These are phyloP conservation scores for Myzus persicae DNA, from an alignment of 1,140 invertebrate species.

Conservation along the genomic window DNA sequence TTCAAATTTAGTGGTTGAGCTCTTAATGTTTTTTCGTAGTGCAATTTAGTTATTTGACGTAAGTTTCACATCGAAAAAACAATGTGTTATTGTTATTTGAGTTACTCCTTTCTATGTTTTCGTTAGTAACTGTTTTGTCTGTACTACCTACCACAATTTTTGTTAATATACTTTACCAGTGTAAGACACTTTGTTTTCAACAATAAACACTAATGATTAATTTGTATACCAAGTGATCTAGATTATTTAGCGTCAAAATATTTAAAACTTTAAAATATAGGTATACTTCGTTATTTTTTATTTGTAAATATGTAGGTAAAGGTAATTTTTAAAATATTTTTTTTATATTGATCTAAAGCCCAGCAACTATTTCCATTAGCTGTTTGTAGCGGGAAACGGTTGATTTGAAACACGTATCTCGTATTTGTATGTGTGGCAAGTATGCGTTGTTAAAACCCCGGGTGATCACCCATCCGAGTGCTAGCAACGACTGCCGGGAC, in stretches of 20 bases:
- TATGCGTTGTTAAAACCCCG: no score
- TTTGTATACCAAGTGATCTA: background rate
- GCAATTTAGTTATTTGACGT: background rate
- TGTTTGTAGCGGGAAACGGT: no score
- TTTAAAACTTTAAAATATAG: background rate
- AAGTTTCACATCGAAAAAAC: background rate
- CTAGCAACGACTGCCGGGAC: no score
- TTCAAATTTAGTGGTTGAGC: background rate
- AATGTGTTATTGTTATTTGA: background rate
- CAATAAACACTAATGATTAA: background rate
- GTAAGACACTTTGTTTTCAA: background rate
- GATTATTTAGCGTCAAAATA: no score
- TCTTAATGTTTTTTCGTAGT: background rate
- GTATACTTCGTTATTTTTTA: no score
- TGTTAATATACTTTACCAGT: background rate
- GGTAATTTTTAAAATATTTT: no score
- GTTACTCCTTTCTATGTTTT: background rate
- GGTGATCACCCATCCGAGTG: no score
- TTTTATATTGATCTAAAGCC: no score
- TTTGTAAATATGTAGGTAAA: no score
- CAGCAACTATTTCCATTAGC: no score
- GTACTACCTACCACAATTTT: background rate
- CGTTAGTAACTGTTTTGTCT: background rate
- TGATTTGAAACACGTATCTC: no score
- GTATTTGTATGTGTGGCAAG: no score